phyloP scores from a whole-genome alignment of 2,797 vertebrate genomes.

The Poeciliopsis paucimaculata region DNA sequence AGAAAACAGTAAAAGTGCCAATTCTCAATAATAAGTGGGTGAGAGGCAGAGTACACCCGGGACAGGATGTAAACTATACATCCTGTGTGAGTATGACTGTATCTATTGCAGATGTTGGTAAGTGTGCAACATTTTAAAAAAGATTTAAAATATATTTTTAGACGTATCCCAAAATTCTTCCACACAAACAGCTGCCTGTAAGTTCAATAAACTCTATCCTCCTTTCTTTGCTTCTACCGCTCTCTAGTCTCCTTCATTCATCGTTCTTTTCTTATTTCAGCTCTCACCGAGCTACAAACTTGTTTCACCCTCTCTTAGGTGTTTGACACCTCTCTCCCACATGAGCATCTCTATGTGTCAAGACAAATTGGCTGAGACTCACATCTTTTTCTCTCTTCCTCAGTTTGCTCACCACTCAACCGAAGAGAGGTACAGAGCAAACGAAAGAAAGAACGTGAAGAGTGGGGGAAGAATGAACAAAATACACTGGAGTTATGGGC shows the following conservation, averaged over 20 bases:
- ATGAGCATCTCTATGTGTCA: slow-evolving; percentile 90
- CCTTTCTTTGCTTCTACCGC: neutral
- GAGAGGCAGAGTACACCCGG: neutral
- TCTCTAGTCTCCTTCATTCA: slow-evolving; percentile 4
- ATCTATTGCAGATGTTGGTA: neutral
- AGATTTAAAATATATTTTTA: neutral
- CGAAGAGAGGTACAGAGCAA: slow-evolving; percentile 38
- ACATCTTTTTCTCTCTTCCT: slow-evolving; percentile 84
- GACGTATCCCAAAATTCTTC: neutral
- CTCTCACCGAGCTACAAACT: slow-evolving; percentile 40
- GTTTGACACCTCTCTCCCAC: slow-evolving; percentile 84
- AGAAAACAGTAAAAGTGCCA: no score
- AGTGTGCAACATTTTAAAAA: neutral
- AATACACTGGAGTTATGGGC: slow-evolving; percentile 37
- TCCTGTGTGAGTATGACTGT: neutral
- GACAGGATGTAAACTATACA: neutral
- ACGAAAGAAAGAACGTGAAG: slow-evolving; percentile 39
- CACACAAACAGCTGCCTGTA: neutral
- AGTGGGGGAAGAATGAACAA: slow-evolving; percentile 37
- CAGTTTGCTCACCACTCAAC: slow-evolving; percentile 70
- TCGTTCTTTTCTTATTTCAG: slow-evolving; percentile 25
- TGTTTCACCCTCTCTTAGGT: slow-evolving; percentile 64
- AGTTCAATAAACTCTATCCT: neutral
- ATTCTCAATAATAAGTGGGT: neutral
- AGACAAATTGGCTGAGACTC: slow-evolving; percentile 88